Evolutionary conservation across 2,113 vertebrate genomes (phyloP).

Genomic region (Ammospiza nelsoni): DNA sequence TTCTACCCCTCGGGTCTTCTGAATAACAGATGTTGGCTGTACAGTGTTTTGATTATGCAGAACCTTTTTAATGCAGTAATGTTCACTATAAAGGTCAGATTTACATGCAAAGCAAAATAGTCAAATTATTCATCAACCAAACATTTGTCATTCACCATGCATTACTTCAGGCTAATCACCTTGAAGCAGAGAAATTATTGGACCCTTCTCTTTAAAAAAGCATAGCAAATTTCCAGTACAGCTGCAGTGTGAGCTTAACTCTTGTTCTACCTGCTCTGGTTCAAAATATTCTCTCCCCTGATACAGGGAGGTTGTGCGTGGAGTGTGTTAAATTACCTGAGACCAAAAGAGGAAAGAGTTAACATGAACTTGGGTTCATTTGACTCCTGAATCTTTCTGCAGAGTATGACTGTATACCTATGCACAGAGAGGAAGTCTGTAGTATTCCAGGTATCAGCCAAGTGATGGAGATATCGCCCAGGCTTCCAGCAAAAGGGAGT

Average conservation of each 20-base stretch:
- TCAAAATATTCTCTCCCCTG: not conserved
- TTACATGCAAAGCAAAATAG: constrained; percentile 54
- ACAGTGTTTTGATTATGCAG: constrained; percentile 52
- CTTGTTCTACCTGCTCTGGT: not conserved
- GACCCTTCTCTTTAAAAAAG: not conserved
- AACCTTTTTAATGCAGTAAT: constrained; percentile 59
- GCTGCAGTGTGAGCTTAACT: not conserved
- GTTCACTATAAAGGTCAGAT: constrained; percentile 69
- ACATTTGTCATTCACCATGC: constrained; percentile 56
- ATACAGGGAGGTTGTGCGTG: not conserved
- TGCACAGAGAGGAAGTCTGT: not conserved
- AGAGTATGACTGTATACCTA: not conserved
- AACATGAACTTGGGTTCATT: not conserved
- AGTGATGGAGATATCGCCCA: not conserved
- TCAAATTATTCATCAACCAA: constrained; percentile 59
- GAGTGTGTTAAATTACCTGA: not conserved
- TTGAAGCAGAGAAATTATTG: not conserved
- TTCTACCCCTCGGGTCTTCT: constrained; percentile 57
- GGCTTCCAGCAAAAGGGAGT: not conserved
- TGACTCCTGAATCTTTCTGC: not conserved
- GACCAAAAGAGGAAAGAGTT: not conserved
- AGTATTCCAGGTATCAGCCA: not conserved
- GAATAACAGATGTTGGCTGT: constrained; percentile 70
- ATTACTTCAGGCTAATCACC: constrained; percentile 41
- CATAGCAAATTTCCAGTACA: not conserved